phyloP scores from a whole-genome alignment of 2,113 vertebrate species.

The Anser cygnoides region DNA sequence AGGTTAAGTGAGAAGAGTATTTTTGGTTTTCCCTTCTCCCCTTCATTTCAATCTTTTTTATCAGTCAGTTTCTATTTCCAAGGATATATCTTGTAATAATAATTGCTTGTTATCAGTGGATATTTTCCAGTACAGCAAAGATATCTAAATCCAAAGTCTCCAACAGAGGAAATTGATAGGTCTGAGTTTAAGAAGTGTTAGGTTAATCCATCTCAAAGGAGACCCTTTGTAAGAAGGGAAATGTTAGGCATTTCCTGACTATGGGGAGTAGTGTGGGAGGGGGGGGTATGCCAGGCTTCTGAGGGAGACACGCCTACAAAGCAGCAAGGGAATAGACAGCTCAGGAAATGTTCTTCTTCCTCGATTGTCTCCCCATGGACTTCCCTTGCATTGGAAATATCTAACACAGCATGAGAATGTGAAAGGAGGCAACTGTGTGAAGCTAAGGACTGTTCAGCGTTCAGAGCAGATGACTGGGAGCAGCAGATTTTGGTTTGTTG shows the following conservation, averaged over 20 bases:
- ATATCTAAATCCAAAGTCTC: conserved; percentile 33
- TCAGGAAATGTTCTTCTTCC: not conserved
- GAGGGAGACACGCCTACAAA: not conserved
- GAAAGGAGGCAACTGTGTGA: not conserved
- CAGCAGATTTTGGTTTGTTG: not conserved
- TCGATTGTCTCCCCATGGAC: not conserved
- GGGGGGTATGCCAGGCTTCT: not conserved
- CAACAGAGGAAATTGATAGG: conserved; percentile 32
- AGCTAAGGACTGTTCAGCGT: not conserved
- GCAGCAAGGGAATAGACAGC: not conserved
- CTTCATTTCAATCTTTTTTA: not conserved
- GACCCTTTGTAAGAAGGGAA: not conserved
- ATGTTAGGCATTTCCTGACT: conserved; percentile 10
- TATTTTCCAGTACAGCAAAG: conserved; percentile 36
- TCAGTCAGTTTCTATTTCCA: not conserved
- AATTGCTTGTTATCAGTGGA: conserved; percentile 38
- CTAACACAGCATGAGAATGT: not conserved
- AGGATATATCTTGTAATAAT: conserved; percentile 19
- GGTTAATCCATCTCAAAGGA: not conserved
- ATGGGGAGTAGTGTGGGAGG: not conserved
- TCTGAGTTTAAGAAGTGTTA: conserved; percentile 13
- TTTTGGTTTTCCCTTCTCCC: not conserved
- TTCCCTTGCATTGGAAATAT: not conserved
- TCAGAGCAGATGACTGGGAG: not conserved
- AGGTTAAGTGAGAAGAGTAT: not conserved